phyloP scores from a whole-genome alignment of 1,140 invertebrate genomes.

The Pseudobourletiella spinata region DNA sequence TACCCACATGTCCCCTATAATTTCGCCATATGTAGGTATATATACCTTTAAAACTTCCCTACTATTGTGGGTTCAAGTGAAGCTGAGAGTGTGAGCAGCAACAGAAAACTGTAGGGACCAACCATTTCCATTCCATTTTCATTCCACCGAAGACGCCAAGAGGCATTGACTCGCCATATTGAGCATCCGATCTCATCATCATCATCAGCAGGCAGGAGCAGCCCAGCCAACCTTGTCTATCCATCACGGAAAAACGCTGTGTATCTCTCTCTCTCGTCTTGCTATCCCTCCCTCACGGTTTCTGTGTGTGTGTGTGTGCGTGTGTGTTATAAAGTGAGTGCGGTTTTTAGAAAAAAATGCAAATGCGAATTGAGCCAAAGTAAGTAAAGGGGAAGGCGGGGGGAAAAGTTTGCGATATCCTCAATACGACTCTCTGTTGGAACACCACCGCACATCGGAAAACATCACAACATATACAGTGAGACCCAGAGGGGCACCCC shows the following conservation, averaged over 20 bases:
- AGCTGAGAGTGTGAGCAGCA: constrained; percentile 14
- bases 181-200: constrained; percentile 26
- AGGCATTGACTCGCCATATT: constrained; percentile 34
- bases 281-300: too few relatives aligned
- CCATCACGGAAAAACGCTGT: constrained; percentile 10
- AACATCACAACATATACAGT: too few relatives aligned
- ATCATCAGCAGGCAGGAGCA: constrained; percentile 13
- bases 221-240: constrained; percentile 14
- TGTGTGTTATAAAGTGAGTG: too few relatives aligned
- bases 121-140: constrained; percentile 11
- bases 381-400: too few relatives aligned
- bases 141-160: constrained; percentile 29
- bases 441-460: too few relatives aligned
- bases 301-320: too few relatives aligned
- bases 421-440: too few relatives aligned
- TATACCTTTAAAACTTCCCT: neutral
- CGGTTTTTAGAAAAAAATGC: too few relatives aligned
- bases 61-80: constrained; percentile 1
- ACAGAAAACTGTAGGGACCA: constrained; percentile 12
- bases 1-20: neutral
- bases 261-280: too few relatives aligned
- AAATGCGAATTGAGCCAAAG: too few relatives aligned
- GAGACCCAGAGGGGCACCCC: too few relatives aligned
- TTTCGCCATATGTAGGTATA: neutral
- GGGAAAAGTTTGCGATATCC: too few relatives aligned